Base-by-base conservation (phyloP, 2,797 vertebrate genomes). In the Danio kyathit region DNA sequence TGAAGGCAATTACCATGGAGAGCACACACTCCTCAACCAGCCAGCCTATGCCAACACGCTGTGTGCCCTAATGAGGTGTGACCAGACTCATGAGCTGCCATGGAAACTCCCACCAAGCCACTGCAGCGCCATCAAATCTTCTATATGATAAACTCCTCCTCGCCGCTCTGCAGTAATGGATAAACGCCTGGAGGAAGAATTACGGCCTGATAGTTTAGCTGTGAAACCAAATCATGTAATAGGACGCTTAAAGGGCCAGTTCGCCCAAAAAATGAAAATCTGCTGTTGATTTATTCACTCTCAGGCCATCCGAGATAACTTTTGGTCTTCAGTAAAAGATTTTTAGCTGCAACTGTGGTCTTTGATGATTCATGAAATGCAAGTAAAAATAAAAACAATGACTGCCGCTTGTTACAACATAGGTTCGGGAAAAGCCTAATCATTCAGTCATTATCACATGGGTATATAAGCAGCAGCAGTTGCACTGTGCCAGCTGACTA, bases 1-100 rank as follows among this genome's bases (percentile, higher is more conserved):
- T 89, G 87, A 91, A 91, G 91, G 90, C 92, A 89, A 91, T 93
- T 94, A 94, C 90, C 90, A 92, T 90, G 88, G 88, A 87, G 88
- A 90, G 91, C 89, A 89, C 88, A 91, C 89, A 91, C 93, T 93
- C 91, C 89, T 88, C 90, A 92, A 93, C 90, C 91, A 86, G 86
- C 84, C 81, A 74, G 86, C 89, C 92, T 90, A 93, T 89, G 87
- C 89, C 91, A 94, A 92, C 90, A 91, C 85, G 83, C 85, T 75
- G 85, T 85, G 88, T 73, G 79, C 89, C 73, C 82, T 93, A 93
- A 94, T 93, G 90, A 93, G 91, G 90, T 91, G 90, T 93, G 91
- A 93, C 93, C 84, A 87, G 90, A 89, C 90, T 82, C 88, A 74
- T 82, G 86, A 29, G 91, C 93, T 92, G 44, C 91, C 90, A 92